Evolutionary conservation across 2,888 invertebrate genomes (phyloP).

Genomic region (Oxycera nigricornis): DNA sequence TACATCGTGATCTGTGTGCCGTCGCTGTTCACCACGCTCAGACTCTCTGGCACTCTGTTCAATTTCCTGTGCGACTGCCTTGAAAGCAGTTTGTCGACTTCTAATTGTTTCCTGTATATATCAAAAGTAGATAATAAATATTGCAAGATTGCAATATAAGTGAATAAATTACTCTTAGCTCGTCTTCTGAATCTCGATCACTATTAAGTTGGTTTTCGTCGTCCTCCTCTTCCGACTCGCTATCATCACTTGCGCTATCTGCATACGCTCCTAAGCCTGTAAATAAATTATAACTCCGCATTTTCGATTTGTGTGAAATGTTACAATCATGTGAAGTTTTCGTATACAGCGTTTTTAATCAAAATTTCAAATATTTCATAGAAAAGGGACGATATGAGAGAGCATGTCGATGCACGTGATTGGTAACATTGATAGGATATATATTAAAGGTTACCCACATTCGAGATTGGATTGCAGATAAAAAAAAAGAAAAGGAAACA

Average conservation of each 20-base stretch:
- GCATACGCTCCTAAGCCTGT: constrained; percentile 87
- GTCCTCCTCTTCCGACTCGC: constrained; percentile 64
- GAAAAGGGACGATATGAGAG: too few species aligned
- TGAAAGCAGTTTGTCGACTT: constrained; percentile 43
- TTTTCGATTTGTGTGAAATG: not conserved
- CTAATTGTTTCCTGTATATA: constrained; percentile 43
- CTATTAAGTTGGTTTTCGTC: constrained; percentile 64
- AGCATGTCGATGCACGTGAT: too few species aligned
- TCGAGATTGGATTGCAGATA: too few species aligned
- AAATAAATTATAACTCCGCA: constrained; percentile 49
- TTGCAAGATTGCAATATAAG: constrained; percentile 5
- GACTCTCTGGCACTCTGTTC: constrained; percentile 27
- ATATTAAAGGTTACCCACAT: too few species aligned
- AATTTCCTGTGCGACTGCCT: constrained; percentile 45
- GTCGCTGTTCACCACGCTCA: constrained; percentile 20
- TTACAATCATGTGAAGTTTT: too few species aligned
- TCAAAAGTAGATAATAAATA: not conserved
- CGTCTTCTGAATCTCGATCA: constrained; percentile 71
- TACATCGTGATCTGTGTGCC: not conserved
- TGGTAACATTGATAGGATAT: too few species aligned
- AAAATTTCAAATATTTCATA: too few species aligned
- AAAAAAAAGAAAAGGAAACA: too few species aligned
- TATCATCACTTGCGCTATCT: constrained; percentile 71
- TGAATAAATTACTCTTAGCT: constrained; percentile 69
- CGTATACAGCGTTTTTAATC: too few species aligned